phyloP scores from a whole-genome alignment of 2,113 vertebrate species.

The Onychostoma macrolepis region DNA sequence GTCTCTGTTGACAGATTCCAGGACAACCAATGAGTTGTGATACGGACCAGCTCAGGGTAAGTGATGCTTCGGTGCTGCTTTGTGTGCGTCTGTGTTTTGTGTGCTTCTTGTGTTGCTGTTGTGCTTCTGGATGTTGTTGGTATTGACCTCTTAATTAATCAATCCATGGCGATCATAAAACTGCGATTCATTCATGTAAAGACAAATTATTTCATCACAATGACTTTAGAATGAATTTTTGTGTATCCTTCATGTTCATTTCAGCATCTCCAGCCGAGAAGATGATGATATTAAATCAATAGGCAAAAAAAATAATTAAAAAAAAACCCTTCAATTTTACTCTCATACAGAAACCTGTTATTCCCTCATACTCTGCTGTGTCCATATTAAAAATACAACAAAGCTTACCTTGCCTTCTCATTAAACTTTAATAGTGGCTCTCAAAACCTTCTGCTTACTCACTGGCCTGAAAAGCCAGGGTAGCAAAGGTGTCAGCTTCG shows the following conservation, averaged over 20 bases:
- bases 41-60: slow-evolving; percentile 85
- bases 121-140: slow-evolving; percentile 23
- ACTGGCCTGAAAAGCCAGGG: slow-evolving; percentile 21
- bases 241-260: slow-evolving; percentile 33
- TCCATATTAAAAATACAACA: slow-evolving; percentile 53
- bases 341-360: slow-evolving; percentile 24
- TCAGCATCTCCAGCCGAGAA: neutral
- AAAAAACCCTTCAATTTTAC: neutral
- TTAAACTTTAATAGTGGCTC: slow-evolving; percentile 40
- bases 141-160: slow-evolving; percentile 26
- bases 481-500: slow-evolving; percentile 40
- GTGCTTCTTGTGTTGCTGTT: slow-evolving; percentile 8
- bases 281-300: slow-evolving; percentile 38
- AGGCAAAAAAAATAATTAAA: neutral
- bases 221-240: slow-evolving; percentile 19
- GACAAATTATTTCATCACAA: slow-evolving; percentile 6
- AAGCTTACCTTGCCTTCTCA: slow-evolving; percentile 36
- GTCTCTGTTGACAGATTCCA: slow-evolving; percentile 76
- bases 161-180: neutral
- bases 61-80: slow-evolving; percentile 58
- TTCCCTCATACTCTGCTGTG: slow-evolving; percentile 33
- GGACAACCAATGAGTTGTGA: slow-evolving; percentile 89
- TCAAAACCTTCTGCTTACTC: slow-evolving; percentile 7
- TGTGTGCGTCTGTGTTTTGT: slow-evolving; percentile 32
- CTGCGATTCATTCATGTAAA: slow-evolving; percentile 11